Conservation (phyloP, 2,113 vertebrate genomes). For the Xenus cinereus region DNA sequence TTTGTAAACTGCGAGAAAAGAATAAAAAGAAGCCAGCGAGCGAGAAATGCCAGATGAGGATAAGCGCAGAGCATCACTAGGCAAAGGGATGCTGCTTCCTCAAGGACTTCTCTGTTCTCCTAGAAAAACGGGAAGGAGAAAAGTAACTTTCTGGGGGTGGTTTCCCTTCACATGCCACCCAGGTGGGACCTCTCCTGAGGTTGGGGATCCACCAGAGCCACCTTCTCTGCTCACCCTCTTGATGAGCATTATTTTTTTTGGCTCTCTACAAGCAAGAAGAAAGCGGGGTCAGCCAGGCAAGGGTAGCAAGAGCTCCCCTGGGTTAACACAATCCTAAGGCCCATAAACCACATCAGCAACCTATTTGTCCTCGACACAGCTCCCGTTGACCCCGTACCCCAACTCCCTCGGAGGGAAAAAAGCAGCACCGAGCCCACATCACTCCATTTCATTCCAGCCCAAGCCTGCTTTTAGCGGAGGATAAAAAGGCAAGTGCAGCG, state of each 20-base stretch:
- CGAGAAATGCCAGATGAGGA: background rate
- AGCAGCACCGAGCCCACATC: fast-evolving
- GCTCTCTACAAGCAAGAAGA: background rate
- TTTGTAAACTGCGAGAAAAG: background rate
- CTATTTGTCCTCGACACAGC: background rate
- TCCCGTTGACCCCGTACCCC: fast-evolving
- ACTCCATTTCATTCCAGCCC: background rate
- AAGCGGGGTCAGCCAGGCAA: background rate
- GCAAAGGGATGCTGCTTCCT: background rate
- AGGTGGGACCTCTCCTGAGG: background rate
- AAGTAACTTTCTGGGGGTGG: background rate
- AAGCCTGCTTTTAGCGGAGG: background rate
- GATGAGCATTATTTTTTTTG: constrained; percentile 29
- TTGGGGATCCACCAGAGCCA: background rate
- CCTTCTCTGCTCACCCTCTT: background rate
- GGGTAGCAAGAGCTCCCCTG: background rate
- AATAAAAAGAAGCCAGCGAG: background rate
- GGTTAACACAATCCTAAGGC: background rate
- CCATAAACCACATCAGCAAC: background rate
- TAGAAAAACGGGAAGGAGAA: background rate
- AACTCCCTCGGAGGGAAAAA: background rate
- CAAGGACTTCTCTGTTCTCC: background rate
- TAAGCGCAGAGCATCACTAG: background rate
- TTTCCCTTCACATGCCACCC: background rate
- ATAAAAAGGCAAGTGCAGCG: background rate